phyloP scores from a whole-genome alignment of 2,888 invertebrate genomes.

The Liopterus haemorrhoidalis region DNA sequence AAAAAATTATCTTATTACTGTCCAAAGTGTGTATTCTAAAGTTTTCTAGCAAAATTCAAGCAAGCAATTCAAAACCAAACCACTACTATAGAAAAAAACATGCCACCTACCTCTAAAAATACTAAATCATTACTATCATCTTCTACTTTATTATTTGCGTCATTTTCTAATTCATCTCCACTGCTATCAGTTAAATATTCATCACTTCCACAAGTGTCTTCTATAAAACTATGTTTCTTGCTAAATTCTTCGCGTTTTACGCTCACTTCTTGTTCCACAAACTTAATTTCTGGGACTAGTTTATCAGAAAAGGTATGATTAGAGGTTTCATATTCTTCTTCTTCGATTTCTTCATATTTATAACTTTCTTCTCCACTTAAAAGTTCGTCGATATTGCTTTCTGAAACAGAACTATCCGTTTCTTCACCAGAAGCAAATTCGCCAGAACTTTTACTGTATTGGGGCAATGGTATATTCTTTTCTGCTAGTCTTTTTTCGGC shows the following conservation, averaged over 20 bases:
- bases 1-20: too few relatives aligned
- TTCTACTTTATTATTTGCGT: background rate
- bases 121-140: too few relatives aligned
- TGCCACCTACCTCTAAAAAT: too few relatives aligned
- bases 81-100: too few relatives aligned
- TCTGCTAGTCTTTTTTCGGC: too few relatives aligned
- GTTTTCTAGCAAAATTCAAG: too few relatives aligned
- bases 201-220: slow-evolving; percentile 42
- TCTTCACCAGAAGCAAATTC: slow-evolving; percentile 29
- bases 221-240: slow-evolving; percentile 31
- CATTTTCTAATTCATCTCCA: slow-evolving; percentile 23
- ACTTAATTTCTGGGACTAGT: background rate
- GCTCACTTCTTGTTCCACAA: slow-evolving; percentile 11
- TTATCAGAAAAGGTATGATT: slow-evolving; percentile 9
- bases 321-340: slow-evolving; percentile 44
- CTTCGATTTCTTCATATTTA: slow-evolving; percentile 40
- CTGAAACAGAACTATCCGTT: slow-evolving; percentile 45
- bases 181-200: slow-evolving; percentile 33
- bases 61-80: too few relatives aligned
- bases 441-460: slow-evolving; percentile 7
- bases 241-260: slow-evolving; percentile 21
- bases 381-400: slow-evolving; percentile 45
- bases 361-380: slow-evolving; percentile 39
- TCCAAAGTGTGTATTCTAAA: too few relatives aligned
- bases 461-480: too few relatives aligned